Evolutionary conservation across 2,113 vertebrate genomes (phyloP).

Genomic region (Nycticorax nycticorax): DNA sequence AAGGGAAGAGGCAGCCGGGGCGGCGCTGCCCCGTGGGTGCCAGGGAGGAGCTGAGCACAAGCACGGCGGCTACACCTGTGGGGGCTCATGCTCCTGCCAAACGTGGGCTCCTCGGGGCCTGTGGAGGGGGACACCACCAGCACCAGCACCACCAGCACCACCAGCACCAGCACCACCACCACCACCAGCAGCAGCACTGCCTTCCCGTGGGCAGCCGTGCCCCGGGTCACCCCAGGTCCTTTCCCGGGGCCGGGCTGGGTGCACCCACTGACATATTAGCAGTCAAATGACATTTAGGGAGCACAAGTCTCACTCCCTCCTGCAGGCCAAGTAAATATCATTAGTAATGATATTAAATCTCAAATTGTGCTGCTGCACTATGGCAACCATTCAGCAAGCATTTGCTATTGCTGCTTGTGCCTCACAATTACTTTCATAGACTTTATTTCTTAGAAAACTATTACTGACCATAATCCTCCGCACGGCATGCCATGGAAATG

Average conservation of each 20-base stretch:
- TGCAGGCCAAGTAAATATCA: conserved; percentile 48
- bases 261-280: background rate
- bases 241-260: background rate
- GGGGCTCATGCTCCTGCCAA: rapidly evolving
- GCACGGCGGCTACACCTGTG: rapidly evolving
- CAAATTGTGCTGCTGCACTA: background rate
- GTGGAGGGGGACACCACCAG: background rate
- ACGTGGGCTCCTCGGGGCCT: background rate
- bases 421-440: conserved; percentile 12
- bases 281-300: conserved; percentile 28
- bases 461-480: background rate
- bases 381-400: conserved; percentile 1
- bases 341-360: conserved; percentile 31
- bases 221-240: background rate
- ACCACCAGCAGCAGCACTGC: too few relatives aligned
- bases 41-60: background rate
- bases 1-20: rapidly evolving
- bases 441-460: conserved; percentile 27
- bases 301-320: background rate
- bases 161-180: background rate
- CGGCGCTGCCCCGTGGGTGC: background rate
- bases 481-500: background rate
- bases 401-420: background rate
- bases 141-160: background rate
- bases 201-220: background rate